phyloP scores from a whole-genome alignment of 2,113 vertebrate species.

The human region GRCh38 chr2:29940501-29941000 shows the following conservation, averaged over 20 bases:
- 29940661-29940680: slow-evolving; percentile 68
- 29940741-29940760: slow-evolving; percentile 60
- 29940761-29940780: slow-evolving; percentile 29
- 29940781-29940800: background rate
- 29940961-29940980: slow-evolving; percentile 31
- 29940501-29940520: slow-evolving; percentile 43
- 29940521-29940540: slow-evolving; percentile 72
- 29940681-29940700: slow-evolving; percentile 38
- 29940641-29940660: slow-evolving; percentile 68
- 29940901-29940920: background rate
- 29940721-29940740: slow-evolving; percentile 30
- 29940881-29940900: background rate
- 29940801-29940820: slow-evolving; percentile 1
- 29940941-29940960: background rate
- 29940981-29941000: slow-evolving; percentile 47
- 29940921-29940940: background rate
- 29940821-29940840: slow-evolving; percentile 33
- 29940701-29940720: slow-evolving; percentile 36
- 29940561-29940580: slow-evolving; percentile 74
- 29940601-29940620: slow-evolving; percentile 67
- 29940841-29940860: background rate
- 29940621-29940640: slow-evolving; percentile 64
- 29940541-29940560: slow-evolving; percentile 66
- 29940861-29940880: background rate
- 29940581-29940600: slow-evolving; percentile 71